Percentiles rank a stretch among this genome's conserved stretches.
Evolutionary conservation across 2,797 vertebrate species (phyloP).

Genomic region (Melanotaenia trifasciata): DNA sequence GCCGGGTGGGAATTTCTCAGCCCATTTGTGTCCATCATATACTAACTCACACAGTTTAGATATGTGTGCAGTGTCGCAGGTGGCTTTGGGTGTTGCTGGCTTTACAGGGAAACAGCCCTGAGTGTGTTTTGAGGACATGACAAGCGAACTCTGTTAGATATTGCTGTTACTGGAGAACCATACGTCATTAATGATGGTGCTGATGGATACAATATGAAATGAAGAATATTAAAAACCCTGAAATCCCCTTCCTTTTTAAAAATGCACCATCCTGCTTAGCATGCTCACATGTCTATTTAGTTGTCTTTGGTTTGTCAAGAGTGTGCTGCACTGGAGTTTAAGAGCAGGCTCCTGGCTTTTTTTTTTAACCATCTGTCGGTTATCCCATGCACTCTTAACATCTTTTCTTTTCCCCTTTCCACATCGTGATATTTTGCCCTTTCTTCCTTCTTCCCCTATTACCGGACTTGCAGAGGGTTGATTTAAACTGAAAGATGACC

Average conservation of each 20-base stretch:
- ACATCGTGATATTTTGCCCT: conserved; percentile 56
- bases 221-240: conserved; percentile 34
- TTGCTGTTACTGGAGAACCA: conserved; percentile 36
- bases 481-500: conserved; percentile 82
- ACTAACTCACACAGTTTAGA: conserved; percentile 44
- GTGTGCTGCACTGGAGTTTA: conserved; percentile 22
- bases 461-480: conserved; percentile 72
- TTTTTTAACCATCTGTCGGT: conserved; percentile 41
- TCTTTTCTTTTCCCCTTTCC: conserved; percentile 37
- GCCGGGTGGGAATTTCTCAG: conserved; percentile 34
- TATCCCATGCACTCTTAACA: conserved; percentile 44
- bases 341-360: conserved; percentile 32
- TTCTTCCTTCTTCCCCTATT: conserved; percentile 65
- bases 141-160: conserved; percentile 51
- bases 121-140: conserved; percentile 69
- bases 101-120: conserved; percentile 42
- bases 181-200: conserved; percentile 19
- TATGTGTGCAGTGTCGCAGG: conserved; percentile 58
- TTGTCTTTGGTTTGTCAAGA: conserved; percentile 14
- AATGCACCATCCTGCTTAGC: conserved; percentile 20
- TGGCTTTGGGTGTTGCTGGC: conserved; percentile 67
- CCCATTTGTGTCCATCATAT: conserved; percentile 37
- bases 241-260: conserved; percentile 11
- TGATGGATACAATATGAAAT: conserved; percentile 53
- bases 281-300: conserved; percentile 21